phyloP scores from a whole-genome alignment of 2,113 vertebrate genomes.

The Pteruthius melanotis region DNA sequence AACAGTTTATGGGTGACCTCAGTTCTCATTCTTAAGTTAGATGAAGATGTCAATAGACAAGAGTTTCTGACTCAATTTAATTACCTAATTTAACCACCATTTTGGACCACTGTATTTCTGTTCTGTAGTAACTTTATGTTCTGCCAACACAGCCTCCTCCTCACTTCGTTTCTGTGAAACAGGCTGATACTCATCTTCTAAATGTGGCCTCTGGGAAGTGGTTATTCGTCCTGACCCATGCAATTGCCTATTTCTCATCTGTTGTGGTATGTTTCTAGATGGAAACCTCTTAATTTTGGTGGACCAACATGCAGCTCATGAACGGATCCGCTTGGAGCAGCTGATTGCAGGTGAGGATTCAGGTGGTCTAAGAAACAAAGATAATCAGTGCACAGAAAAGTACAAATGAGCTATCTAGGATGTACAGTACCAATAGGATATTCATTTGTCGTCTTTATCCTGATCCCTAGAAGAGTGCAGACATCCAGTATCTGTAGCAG shows the following conservation, averaged over 20 bases:
- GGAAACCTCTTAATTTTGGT: conserved; percentile 91
- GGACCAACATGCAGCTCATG: conserved; percentile 96
- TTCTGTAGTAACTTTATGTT: conserved; percentile 32
- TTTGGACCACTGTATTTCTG: not conserved
- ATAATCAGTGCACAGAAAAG: not conserved
- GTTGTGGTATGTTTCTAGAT: conserved; percentile 49
- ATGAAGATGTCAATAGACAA: not conserved
- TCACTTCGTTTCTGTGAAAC: conserved; percentile 19
- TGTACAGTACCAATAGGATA: not conserved
- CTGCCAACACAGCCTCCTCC: not conserved
- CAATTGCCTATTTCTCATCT: not conserved
- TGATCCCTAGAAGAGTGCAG: not conserved
- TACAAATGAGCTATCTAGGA: not conserved
- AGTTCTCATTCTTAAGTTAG: not conserved
- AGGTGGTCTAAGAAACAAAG: not conserved
- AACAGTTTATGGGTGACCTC: not conserved
- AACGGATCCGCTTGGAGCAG: conserved; percentile 91
- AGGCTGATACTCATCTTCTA: not conserved
- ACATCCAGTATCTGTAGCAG: not conserved
- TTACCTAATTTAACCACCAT: not conserved
- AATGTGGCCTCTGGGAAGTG: not conserved
- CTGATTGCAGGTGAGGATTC: conserved; percentile 81
- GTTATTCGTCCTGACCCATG: not conserved
- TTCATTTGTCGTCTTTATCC: not conserved
- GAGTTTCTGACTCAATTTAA: not conserved